Conservation (phyloP, 2,113 vertebrate genomes). For the Cynocephalus volans region DNA sequence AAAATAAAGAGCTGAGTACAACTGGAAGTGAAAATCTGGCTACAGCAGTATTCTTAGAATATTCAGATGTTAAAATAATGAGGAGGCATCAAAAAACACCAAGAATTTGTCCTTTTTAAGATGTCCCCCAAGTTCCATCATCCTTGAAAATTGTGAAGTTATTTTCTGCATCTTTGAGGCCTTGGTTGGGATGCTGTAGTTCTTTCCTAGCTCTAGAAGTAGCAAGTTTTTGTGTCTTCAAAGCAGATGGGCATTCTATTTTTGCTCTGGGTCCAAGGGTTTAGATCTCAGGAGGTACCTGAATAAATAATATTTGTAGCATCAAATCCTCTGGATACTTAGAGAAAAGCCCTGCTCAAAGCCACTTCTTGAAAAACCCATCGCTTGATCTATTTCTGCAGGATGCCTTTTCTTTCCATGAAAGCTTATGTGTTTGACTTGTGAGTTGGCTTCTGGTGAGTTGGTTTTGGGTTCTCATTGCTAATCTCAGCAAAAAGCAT, state of each 20-base stretch:
- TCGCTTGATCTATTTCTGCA: not conserved
- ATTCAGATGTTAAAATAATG: not conserved
- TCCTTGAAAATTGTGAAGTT: not conserved
- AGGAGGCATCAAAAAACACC: not conserved
- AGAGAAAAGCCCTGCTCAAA: not conserved
- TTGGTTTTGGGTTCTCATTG: not conserved
- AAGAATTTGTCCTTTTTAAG: not conserved
- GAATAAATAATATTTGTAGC: conserved; percentile 1
- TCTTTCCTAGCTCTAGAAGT: not conserved
- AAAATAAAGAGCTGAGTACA: not conserved
- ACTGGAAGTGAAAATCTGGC: not conserved
- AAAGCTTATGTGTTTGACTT: not conserved
- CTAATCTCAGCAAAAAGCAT: not conserved
- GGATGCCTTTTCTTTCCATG: not conserved
- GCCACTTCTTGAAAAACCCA: not conserved
- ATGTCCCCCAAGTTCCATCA: not conserved
- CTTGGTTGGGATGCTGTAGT: not conserved
- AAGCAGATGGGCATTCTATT: not conserved
- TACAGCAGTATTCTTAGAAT: not conserved
- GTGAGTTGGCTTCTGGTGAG: not conserved
- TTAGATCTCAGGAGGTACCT: not conserved
- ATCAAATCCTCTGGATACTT: not conserved
- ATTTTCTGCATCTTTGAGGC: not conserved
- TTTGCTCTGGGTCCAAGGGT: not conserved
- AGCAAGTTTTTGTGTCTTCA: conserved; percentile 14